Conservation (phyloP, 2,888 invertebrate genomes). For the Meandrusa payeni region DNA sequence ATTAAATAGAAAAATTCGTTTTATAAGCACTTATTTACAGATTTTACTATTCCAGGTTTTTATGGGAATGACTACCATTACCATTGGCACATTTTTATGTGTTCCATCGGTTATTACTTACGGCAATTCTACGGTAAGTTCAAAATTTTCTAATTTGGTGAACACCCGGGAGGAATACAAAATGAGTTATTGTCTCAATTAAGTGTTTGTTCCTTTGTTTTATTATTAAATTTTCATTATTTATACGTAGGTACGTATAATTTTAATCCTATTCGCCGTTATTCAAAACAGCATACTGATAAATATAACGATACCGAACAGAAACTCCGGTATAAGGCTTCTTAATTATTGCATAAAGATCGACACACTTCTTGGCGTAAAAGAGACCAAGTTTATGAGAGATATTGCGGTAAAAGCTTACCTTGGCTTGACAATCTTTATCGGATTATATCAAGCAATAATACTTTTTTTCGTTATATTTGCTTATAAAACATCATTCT, state of each 20-base stretch:
- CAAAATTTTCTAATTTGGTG: too few relatives aligned
- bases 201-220: too few relatives aligned
- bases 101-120: conserved; percentile 47
- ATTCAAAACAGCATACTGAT: conserved; percentile 39
- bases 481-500: conserved; percentile 22
- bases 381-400: conserved; percentile 58
- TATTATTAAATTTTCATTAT: too few relatives aligned
- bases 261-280: conserved; percentile 40
- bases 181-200: too few relatives aligned
- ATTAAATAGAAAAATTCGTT: too few relatives aligned
- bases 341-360: conserved; percentile 45
- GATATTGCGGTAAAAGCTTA: conserved; percentile 34
- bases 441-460: conserved; percentile 35
- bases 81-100: conserved; percentile 44
- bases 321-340: conserved; percentile 37
- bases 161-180: too few relatives aligned
- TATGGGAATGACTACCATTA: conserved; percentile 34
- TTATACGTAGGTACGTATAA: too few relatives aligned
- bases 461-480: conserved; percentile 23
- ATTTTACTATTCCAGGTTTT: conserved; percentile 38
- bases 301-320: conserved; percentile 43
- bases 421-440: conserved; percentile 23
- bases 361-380: conserved; percentile 47
- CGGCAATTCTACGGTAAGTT: conserved; percentile 40
- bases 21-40: conserved; percentile 6